Evolutionary conservation across 2,888 invertebrate genomes (phyloP).

Genomic region (Hirtodrosophila alboralis): DNA sequence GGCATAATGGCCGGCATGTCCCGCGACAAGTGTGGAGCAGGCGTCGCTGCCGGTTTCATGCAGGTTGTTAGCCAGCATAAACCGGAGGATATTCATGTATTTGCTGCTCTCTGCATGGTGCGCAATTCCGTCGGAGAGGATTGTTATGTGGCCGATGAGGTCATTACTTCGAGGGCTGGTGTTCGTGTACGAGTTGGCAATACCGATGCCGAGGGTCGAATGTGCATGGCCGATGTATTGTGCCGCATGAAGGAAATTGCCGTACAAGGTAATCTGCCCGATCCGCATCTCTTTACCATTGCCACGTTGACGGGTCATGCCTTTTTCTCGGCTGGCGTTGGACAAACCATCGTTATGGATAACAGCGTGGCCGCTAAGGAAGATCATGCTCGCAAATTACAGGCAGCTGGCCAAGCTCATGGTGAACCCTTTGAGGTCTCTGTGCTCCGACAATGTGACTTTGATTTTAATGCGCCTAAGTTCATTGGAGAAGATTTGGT

Average conservation of each 20-base stretch:
- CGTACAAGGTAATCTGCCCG: slow-evolving; percentile 85
- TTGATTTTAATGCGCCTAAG: slow-evolving; percentile 87
- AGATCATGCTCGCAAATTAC: slow-evolving; percentile 84
- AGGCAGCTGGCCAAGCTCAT: slow-evolving; percentile 80
- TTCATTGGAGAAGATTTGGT: slow-evolving; percentile 93
- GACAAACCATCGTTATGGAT: slow-evolving; percentile 91
- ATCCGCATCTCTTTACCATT: slow-evolving; percentile 94
- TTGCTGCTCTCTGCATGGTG: slow-evolving; percentile 93
- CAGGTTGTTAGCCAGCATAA: slow-evolving; percentile 87
- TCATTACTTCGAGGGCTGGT: slow-evolving; percentile 92
- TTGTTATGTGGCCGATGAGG: slow-evolving; percentile 95
- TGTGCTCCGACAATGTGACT: slow-evolving; percentile 90
- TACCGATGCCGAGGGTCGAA: slow-evolving; percentile 97
- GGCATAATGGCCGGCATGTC: slow-evolving; percentile 95
- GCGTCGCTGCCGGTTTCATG: slow-evolving; percentile 96
- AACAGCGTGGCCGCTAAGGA: slow-evolving; percentile 89
- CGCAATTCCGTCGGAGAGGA: slow-evolving; percentile 96
- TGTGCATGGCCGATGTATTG: slow-evolving; percentile 96
- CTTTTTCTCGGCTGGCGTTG: slow-evolving; percentile 87
- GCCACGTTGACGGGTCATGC: slow-evolving; percentile 97
- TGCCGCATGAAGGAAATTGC: slow-evolving; percentile 90
- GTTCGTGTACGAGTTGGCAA: slow-evolving; percentile 94
- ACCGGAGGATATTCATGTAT: slow-evolving; percentile 90
- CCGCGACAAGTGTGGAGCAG: slow-evolving; percentile 97
- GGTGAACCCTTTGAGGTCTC: slow-evolving; percentile 93